phyloP scores from a whole-genome alignment of 2,113 vertebrate genomes.

The Fregata magnificens region DNA sequence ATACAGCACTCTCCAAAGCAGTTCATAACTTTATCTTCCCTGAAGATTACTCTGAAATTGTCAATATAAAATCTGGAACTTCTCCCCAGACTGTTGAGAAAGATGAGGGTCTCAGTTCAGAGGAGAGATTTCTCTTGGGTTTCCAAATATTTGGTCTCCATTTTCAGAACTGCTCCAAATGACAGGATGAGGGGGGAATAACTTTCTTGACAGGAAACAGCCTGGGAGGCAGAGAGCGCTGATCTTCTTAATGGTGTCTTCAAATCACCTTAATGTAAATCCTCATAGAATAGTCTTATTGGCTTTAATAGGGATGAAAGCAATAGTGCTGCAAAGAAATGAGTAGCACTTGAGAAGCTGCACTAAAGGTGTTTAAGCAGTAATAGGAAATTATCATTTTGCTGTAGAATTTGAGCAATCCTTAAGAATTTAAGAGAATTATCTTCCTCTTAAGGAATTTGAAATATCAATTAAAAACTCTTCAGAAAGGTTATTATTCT shows the following conservation, averaged over 20 bases:
- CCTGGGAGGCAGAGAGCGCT: background rate
- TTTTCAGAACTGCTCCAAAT: background rate
- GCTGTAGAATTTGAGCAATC: background rate
- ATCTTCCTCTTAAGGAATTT: background rate
- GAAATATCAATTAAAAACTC: constrained; percentile 1
- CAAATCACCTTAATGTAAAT: constrained; percentile 18
- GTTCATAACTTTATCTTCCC: background rate
- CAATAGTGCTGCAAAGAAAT: background rate
- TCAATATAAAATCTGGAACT: background rate
- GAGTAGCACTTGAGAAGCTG: background rate
- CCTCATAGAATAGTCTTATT: background rate
- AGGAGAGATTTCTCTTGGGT: background rate
- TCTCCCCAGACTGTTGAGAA: background rate
- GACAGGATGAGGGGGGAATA: background rate
- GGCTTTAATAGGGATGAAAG: constrained; percentile 25
- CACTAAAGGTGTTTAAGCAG: background rate
- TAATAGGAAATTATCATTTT: background rate
- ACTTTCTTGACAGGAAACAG: background rate
- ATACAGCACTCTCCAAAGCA: background rate
- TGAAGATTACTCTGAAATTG: background rate
- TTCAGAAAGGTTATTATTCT: background rate
- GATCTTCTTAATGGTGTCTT: constrained; percentile 39
- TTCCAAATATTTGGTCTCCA: background rate
- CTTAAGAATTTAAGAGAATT: constrained; percentile 3
- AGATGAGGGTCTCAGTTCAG: background rate